phyloP scores from a whole-genome alignment of 2,888 invertebrate genomes.

The Coleophora flavipennella region DNA sequence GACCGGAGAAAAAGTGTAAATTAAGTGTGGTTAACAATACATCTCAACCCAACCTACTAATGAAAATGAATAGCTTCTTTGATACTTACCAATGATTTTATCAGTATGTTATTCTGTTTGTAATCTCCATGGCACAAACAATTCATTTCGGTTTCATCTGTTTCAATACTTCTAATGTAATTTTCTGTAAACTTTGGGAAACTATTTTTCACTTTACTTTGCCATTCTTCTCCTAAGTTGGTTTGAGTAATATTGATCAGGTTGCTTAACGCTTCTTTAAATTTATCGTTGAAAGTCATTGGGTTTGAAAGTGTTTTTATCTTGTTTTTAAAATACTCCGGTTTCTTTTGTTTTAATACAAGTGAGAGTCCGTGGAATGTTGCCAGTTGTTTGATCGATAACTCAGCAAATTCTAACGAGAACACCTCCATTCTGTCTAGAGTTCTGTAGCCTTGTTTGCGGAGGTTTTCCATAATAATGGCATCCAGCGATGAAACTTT shows the following conservation, averaged over 20 bases:
- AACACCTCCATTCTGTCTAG: constrained; percentile 20
- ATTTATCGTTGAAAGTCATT: constrained; percentile 20
- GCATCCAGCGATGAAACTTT: constrained; percentile 23
- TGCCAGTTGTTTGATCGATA: constrained; percentile 23
- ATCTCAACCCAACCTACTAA: too few relatives aligned
- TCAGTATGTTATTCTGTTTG: constrained; percentile 39
- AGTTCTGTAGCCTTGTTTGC: constrained; percentile 20
- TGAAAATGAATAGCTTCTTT: too few relatives aligned
- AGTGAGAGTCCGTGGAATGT: constrained; percentile 27
- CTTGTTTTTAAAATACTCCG: constrained; percentile 19
- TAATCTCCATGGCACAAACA: constrained; percentile 47
- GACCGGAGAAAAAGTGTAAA: too few relatives aligned
- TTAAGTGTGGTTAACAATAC: too few relatives aligned
- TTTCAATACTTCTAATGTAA: background rate
- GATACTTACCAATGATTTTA: constrained; percentile 33
- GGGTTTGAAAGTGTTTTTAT: constrained; percentile 7
- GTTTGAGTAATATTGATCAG: constrained; percentile 15
- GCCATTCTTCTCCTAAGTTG: constrained; percentile 16
- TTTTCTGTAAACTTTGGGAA: constrained; percentile 18
- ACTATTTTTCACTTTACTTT: constrained; percentile 20
- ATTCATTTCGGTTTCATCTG: background rate
- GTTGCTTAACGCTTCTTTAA: constrained; percentile 14
- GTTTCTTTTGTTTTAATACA: constrained; percentile 18
- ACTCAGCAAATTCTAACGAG: constrained; percentile 21
- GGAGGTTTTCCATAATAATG: constrained; percentile 25